Evolutionary conservation across 1,140 invertebrate genomes (phyloP), one percentile per base, ranked within the genome.

Genomic region (Cepaea nemoralis): DNA sequence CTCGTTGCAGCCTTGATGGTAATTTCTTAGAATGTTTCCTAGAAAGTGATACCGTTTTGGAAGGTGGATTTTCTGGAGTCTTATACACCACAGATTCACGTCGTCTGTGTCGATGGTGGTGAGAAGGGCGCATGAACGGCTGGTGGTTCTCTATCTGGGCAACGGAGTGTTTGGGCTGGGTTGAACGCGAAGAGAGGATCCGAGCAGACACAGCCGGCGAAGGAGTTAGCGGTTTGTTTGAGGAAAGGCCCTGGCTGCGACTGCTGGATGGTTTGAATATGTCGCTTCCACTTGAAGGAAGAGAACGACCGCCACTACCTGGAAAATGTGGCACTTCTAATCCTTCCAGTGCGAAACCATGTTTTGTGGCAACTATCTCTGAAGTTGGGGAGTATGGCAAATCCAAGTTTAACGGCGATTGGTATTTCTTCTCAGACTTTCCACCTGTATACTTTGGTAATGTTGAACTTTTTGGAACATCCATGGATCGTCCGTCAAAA

Each of bases 341-440:
- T 6, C 75, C 75, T n/a, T 59, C 75, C 12, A 77, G 40, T 5
- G 48, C 55, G n/a, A 77, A 77, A 27, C 75, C 75, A 40, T 77
- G 75, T 33, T 77, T 50, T 12, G 48, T 12, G 1, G 75, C 75
- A 8, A 77, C 75, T n/a, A 77, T 40, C n/a, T 77, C 75, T 42
- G 75, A 5, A 27, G 75, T 77, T n/a, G 75, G 75, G 16, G 75
- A 77, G 16, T 42, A 31, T 37, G 50, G 75, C 14, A 77, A 39
- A 42, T 77, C 50, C 19, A 77, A 22, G 16, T 55, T 39, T 35
- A 77, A 31, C 1, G 48, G 27, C 14, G 2, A 55, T 12, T 6
- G 75, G 22, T 55, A 19, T 37, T 33, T 35, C 31, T 77, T 59
- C 0, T 63, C 75, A 16, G 59, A 33, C 27, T 37, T 55, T 39